Evolutionary conservation across 2,888 invertebrate species (phyloP).

Genomic region (Drosophila meridiana): DNA sequence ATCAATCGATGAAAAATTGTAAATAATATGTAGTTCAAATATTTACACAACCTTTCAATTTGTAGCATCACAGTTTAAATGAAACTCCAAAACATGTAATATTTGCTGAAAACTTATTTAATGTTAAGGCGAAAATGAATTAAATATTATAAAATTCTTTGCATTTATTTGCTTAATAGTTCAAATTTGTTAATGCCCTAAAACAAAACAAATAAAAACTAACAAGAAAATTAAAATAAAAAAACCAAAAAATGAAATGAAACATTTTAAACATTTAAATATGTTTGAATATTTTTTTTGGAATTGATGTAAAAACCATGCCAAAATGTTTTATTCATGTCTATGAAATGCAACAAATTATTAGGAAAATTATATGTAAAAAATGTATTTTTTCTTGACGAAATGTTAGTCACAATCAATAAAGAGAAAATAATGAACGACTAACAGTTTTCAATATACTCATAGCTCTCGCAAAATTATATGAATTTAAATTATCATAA

Average conservation of each 20-base stretch:
- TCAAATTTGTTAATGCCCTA: slow-evolving; percentile 59
- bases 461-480: slow-evolving; percentile 28
- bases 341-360: slow-evolving; percentile 31
- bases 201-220: slow-evolving; percentile 9
- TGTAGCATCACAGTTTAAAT: slow-evolving; percentile 19
- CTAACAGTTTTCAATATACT: slow-evolving; percentile 13
- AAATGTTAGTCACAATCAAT: too few species aligned
- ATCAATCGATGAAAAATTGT: slow-evolving; percentile 31
- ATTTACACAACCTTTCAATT: slow-evolving; percentile 56
- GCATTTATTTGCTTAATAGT: slow-evolving; percentile 62
- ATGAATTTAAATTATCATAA: slow-evolving; percentile 7
- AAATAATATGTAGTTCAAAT: slow-evolving; percentile 64
- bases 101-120: slow-evolving; percentile 64
- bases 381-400: too few species aligned
- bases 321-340: slow-evolving; percentile 19
- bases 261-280: slow-evolving; percentile 42
- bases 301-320: slow-evolving; percentile 20
- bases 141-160: slow-evolving; percentile 57
- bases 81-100: slow-evolving; percentile 56
- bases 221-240: slow-evolving; percentile 16
- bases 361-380: slow-evolving; percentile 12
- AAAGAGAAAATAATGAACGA: background rate
- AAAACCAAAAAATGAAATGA: slow-evolving; percentile 2
- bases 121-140: slow-evolving; percentile 25
- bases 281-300: slow-evolving; percentile 57